Base-by-base conservation (phyloP, 1,140 invertebrate species). In the Pseudobourletiella spinata region DNA sequence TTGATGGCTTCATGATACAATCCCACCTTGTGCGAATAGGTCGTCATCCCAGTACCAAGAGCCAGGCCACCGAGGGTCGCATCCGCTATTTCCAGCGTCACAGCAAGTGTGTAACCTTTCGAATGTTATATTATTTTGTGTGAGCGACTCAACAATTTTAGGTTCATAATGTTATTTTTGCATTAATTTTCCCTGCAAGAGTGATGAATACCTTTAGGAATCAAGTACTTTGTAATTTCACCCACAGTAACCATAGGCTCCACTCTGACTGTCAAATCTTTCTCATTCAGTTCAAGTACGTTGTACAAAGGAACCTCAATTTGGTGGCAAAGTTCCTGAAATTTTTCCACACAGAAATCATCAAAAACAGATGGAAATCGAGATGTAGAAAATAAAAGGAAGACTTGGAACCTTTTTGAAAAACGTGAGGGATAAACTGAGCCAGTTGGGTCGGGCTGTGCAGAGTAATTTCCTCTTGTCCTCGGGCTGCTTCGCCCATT, bases 371-470 rank as follows among this genome's bases (percentile, higher is more conserved):
- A n/a, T n/a, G n/a, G n/a, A n/a, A n/a, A n/a, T n/a, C n/a, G n/a
- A n/a, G n/a, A n/a, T n/a, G n/a, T n/a, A n/a, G n/a, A n/a, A n/a
- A n/a, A n/a, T n/a, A n/a, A n/a, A n/a, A n/a, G n/a, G n/a, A n/a
- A n/a, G n/a, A n/a, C n/a, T n/a, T n/a, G n/a, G n/a, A 58, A 75
- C 75, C 70, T 85, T 85, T 68, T 76, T 75, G 73, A 82, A 84
- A 72, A 85, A 85, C 0, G 79, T 85, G 2, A 81, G 82, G 2
- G 83, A 84, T 16, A 85, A 73, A 44, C 81, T 83, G 20, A 82
- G 74, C 84, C 84, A 85, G 72, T 84, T 85, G 15, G 83, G 82
- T 42, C 83, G 72, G 1, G 83, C 78, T 0, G 82, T 85, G 72
- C 83, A 84, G 25, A 85, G 75, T 2, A 82, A 72, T 56, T 82